phyloP scores from a whole-genome alignment of 64 coral and sea anemone genomes.

The Platygyra sinensis region DNA sequence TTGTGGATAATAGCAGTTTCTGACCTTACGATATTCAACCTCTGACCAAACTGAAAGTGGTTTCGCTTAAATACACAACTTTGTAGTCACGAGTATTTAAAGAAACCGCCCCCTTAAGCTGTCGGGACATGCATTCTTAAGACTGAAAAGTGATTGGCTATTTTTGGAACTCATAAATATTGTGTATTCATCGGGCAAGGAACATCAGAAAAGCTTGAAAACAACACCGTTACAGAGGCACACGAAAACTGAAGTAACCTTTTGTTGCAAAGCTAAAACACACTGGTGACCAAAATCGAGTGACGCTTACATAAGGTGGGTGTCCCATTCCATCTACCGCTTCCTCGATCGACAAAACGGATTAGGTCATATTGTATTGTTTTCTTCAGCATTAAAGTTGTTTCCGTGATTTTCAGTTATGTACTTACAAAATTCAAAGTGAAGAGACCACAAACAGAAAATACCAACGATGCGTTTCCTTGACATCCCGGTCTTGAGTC shows the following conservation, averaged over 20 bases:
- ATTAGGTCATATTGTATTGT: neutral
- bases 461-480: neutral
- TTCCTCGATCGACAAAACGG: neutral
- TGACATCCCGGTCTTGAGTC: neutral
- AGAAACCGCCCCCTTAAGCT: neutral
- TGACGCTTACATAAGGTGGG: too few species aligned
- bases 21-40: neutral
- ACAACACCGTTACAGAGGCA: neutral
- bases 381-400: neutral
- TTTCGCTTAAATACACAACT: neutral
- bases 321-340: too few species aligned
- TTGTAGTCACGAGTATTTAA: slow-evolving; percentile 35
- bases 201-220: neutral
- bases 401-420: neutral
- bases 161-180: neutral
- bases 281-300: too few species aligned
- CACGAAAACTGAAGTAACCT: neutral
- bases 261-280: neutral
- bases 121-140: neutral
- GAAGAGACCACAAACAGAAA: neutral
- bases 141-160: neutral
- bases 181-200: neutral
- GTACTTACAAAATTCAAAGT: neutral
- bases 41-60: neutral
- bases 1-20: neutral